Conservation (phyloP, 2,113 vertebrate genomes). For the Nettapus auritus region DNA sequence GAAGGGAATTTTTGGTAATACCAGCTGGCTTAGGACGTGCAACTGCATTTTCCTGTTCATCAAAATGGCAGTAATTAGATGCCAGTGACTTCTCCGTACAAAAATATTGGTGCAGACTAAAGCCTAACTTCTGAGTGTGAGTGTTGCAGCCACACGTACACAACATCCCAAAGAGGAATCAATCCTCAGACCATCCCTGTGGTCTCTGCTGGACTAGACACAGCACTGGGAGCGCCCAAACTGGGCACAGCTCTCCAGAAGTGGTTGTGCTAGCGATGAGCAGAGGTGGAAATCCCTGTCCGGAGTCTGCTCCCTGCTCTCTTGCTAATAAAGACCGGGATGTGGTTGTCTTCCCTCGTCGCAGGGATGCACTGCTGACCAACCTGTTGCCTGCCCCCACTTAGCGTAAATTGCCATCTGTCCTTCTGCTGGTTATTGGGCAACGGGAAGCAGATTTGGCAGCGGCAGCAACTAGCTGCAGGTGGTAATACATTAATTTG, state of each 20-base stretch:
- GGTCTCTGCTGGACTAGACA: neutral
- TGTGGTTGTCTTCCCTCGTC: neutral
- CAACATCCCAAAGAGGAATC: neutral
- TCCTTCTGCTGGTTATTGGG: neutral
- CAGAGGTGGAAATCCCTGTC: neutral
- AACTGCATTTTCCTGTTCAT: neutral
- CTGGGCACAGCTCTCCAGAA: neutral
- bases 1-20: neutral
- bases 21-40: neutral
- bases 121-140: neutral
- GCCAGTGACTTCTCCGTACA: neutral
- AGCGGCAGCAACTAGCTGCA: conserved; percentile 7
- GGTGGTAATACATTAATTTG: neutral
- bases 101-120: neutral
- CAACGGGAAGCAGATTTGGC: neutral
- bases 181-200: neutral
- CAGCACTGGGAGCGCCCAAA: neutral
- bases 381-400: neutral
- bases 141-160: neutral
- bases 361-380: neutral
- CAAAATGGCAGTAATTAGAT: neutral
- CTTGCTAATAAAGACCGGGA: neutral
- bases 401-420: neutral
- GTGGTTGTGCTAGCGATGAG: neutral
- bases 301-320: neutral